Percentiles rank a stretch among this genome's conserved stretches.
Evolutionary conservation across 23 tunicate genomes (phyloP).

Genomic region (Styela clava): DNA sequence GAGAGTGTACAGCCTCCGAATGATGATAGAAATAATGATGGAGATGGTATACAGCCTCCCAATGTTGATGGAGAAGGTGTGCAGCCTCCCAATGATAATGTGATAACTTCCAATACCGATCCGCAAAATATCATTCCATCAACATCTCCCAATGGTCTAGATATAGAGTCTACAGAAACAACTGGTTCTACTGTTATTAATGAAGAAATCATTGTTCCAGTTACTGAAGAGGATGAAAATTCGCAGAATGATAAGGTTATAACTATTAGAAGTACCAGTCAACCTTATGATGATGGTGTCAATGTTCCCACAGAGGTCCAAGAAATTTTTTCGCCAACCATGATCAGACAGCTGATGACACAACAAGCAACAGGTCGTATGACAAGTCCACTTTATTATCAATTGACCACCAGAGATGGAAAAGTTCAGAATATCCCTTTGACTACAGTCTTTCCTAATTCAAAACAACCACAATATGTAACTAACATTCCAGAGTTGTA

Average conservation of each 20-base stretch:
- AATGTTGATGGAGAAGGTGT: no score
- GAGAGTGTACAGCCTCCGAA: no score
- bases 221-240: no score
- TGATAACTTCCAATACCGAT: no score
- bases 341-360: not conserved
- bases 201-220: no score
- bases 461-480: not conserved
- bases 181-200: no score
- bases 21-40: no score
- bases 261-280: not conserved
- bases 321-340: not conserved
- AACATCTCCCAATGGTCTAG: no score
- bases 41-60: no score
- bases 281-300: not conserved
- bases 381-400: not conserved
- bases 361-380: not conserved
- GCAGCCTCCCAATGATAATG: no score
- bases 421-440: not conserved
- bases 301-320: not conserved
- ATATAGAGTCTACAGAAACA: no score
- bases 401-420: not conserved
- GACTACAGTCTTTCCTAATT: not conserved
- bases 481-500: not conserved
- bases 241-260: not conserved
- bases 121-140: no score